Base-by-base conservation (phyloP, 2,797 vertebrate genomes). In the Melanotaenia nigrans region DNA sequence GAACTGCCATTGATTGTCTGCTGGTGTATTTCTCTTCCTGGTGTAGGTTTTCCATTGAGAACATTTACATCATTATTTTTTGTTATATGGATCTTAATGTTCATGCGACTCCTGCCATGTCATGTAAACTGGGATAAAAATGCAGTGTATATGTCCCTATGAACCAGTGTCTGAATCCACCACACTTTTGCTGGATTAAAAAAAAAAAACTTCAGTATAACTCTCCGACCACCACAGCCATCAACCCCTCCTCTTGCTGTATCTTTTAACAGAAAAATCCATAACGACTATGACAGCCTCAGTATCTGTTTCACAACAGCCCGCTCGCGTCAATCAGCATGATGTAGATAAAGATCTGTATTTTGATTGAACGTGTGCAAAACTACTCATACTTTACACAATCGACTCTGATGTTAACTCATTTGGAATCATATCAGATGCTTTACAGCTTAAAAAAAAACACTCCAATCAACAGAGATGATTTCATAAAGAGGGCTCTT, bases 271-370 rank as follows among this genome's bases (percentile, higher is more conserved):
- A 61, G 78, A 85, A 89, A 92, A 92, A 89, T 93, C 94, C 77
- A 92, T 90, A 92, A 92, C 83, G 89, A 83, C 88, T 87, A 88
- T 75, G 92, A 94, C 92, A 92, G 92, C 88, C 72, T 22, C 70
- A 5, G 89, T 93, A 93, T 95, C 93, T 91, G 77, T 95, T 94
- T 94, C 93, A 93, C 92, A 94, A 93, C 92, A 93, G 77, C 90
- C 89, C 72, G 85, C 88, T 94, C 85, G 38, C 73, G 88, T 94
- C 93, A 91, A 92, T 94, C 91, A 91, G 87, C 84, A 63, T 91
- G 89, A 89, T 85, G 79, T 59, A n/a, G 94, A 95, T 94, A 93
- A 80, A 88, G 88, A 94, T 94, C 93, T 90, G 77, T 91, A 89
- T 93, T 95, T 93, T 93, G 92, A 93, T 93, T 92, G 87, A 93